Percentiles rank a stretch among this genome's conserved stretches.
Conservation (phyloP, 2,888 invertebrate species). For the Pogonocherus hispidulus region DNA sequence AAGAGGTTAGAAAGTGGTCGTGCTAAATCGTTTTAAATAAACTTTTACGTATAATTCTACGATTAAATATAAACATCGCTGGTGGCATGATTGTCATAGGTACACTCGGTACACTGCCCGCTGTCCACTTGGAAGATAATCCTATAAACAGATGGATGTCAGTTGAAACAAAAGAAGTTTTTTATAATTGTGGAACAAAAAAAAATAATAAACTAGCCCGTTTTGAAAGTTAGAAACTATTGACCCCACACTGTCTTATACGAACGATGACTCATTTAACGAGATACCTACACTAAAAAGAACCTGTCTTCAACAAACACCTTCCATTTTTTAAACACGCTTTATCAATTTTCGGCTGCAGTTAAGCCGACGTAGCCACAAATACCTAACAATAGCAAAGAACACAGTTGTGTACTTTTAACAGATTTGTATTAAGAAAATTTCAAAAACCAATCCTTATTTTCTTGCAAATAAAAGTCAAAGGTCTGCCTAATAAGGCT, state of each 20-base stretch:
- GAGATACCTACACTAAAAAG: slow-evolving; percentile 53
- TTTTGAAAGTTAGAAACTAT: slow-evolving; percentile 59
- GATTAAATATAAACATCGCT: slow-evolving; percentile 17
- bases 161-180: slow-evolving; percentile 27
- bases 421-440: slow-evolving; percentile 28
- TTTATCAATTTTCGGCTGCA: slow-evolving; percentile 36
- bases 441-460: slow-evolving; percentile 34
- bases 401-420: slow-evolving; percentile 21
- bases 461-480: slow-evolving; percentile 53
- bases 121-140: not conserved
- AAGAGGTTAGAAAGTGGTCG: slow-evolving; percentile 33
- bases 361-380: slow-evolving; percentile 17
- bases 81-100: not conserved
- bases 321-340: slow-evolving; percentile 43
- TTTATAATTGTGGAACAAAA: not conserved
- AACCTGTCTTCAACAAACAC: slow-evolving; percentile 52
- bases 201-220: slow-evolving; percentile 25
- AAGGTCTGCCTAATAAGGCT: slow-evolving; percentile 65
- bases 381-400: slow-evolving; percentile 11
- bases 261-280: slow-evolving; percentile 59
- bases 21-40: slow-evolving; percentile 18
- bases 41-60: slow-evolving; percentile 21
- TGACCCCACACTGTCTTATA: slow-evolving; percentile 61
- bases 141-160: slow-evolving; percentile 19
- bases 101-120: too few relatives aligned